Conservation (phyloP, 2,888 invertebrate species). For the Agrochola macilenta region DNA sequence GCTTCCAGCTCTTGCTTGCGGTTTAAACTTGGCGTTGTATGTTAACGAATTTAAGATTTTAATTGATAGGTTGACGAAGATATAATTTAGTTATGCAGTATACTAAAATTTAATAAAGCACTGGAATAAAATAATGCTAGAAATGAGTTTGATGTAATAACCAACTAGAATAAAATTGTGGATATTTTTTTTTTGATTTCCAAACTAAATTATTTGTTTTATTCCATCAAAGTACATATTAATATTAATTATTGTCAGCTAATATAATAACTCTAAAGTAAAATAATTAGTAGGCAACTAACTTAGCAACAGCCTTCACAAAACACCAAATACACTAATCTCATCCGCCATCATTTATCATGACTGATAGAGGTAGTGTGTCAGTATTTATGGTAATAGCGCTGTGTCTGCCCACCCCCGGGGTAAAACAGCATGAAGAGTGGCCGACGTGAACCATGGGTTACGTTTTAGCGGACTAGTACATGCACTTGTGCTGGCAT, state of each 20-base stretch:
- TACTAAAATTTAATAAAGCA: too few species aligned
- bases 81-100: too few species aligned
- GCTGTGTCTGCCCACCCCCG: conserved; percentile 33
- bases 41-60: too few species aligned
- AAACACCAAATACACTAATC: not conserved
- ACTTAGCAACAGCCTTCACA: not conserved
- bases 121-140: too few species aligned
- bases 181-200: not conserved
- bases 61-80: too few species aligned
- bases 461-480: conserved; percentile 13
- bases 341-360: conserved; percentile 18
- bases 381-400: conserved; percentile 54
- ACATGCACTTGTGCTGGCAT: conserved; percentile 6
- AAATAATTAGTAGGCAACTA: not conserved
- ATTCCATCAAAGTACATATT: not conserved
- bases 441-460: conserved; percentile 34
- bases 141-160: not conserved
- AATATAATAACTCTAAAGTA: not conserved
- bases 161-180: not conserved
- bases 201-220: not conserved
- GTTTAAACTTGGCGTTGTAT: too few species aligned
- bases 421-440: conserved; percentile 58
- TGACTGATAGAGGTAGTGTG: conserved; percentile 40
- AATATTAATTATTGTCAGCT: not conserved
- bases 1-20: too few species aligned